Percentiles rank a stretch among this genome's conserved stretches.
These are phyloP conservation scores for Ariolimax columbianus DNA, from an alignment of 2,888 invertebrate genomes.

Conservation along the genomic window DNA sequence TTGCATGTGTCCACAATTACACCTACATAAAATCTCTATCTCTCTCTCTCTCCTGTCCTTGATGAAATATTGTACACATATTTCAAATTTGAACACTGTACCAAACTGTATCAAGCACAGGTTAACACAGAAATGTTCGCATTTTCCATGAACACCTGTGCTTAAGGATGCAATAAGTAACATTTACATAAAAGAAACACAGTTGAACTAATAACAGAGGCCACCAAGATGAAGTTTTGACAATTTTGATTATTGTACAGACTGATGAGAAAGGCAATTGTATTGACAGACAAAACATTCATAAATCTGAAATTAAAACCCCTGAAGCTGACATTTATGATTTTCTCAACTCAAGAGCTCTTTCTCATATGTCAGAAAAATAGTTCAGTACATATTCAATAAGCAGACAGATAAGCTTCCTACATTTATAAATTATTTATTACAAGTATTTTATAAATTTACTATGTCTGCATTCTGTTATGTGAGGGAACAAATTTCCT, in stretches of 20 bases:
- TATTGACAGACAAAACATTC: background rate
- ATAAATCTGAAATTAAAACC: background rate
- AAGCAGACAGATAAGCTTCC: no score
- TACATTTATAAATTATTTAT: no score
- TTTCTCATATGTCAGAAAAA: no score
- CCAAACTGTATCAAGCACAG: background rate
- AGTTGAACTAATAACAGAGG: background rate
- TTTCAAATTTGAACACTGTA: background rate
- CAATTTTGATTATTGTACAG: background rate
- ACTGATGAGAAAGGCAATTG: background rate
- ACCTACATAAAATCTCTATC: background rate
- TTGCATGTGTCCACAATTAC: background rate
- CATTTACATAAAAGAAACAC: background rate
- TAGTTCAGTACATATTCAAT: no score
- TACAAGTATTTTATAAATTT: no score
- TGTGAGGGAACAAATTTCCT: no score
- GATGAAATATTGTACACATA: background rate
- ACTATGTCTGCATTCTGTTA: no score
- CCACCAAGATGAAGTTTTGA: background rate
- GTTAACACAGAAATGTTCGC: conserved; percentile 61
- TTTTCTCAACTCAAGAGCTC: no score
- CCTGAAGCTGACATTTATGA: background rate
- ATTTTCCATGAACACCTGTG: conserved; percentile 72
- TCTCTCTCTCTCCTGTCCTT: background rate
- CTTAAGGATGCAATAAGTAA: background rate